These are phyloP conservation scores for Drymodes brunneopygia DNA, from an alignment of 2,113 vertebrate species.

Conservation along the genomic window DNA sequence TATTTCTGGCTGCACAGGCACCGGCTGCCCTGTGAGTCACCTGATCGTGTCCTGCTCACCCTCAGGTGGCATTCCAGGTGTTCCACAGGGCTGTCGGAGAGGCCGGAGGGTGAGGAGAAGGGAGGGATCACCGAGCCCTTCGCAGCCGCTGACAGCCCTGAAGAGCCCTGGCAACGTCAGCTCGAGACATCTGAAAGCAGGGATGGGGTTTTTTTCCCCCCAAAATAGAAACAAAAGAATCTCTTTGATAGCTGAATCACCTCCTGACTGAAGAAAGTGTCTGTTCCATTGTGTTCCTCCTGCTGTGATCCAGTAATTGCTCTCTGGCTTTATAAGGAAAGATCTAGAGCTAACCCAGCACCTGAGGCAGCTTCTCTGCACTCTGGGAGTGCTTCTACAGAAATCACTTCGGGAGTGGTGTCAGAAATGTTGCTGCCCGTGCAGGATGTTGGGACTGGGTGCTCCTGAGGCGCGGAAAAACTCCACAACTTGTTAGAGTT, in stretches of 20 bases:
- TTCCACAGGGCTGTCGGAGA: neutral
- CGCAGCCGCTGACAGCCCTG: neutral
- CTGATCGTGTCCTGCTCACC: neutral
- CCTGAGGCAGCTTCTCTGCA: neutral
- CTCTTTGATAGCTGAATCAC: slow-evolving; percentile 32
- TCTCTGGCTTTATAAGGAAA: neutral
- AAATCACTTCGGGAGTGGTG: neutral
- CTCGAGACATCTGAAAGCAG: neutral
- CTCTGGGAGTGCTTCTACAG: neutral
- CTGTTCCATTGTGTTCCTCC: neutral
- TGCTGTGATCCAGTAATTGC: slow-evolving; percentile 14
- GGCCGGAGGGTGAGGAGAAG: neutral
- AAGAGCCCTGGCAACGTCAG: neutral
- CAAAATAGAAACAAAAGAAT: slow-evolving; percentile 29
- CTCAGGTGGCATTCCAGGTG: rapidly evolving
- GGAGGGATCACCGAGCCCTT: neutral
- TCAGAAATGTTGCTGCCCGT: neutral
- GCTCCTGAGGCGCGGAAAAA: no score
- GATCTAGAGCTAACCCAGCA: neutral
- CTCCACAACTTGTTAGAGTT: no score
- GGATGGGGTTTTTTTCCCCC: neutral
- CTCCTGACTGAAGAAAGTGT: neutral
- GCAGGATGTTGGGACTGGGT: neutral
- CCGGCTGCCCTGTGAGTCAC: neutral
- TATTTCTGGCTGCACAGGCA: neutral